phyloP scores from a whole-genome alignment of 2,888 invertebrate species.

The Tineola bisselliella region DNA sequence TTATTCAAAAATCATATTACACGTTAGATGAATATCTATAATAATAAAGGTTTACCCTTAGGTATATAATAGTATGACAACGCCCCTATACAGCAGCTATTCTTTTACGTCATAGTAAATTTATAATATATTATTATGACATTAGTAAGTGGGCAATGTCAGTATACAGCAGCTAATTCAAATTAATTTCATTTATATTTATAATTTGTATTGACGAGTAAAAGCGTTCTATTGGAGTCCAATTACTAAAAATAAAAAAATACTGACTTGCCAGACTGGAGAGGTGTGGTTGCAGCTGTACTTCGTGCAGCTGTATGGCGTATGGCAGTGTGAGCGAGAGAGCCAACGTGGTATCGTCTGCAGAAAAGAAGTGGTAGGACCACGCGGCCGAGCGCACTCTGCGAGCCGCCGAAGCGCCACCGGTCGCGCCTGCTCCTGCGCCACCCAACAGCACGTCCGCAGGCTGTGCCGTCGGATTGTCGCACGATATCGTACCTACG shows the following conservation, averaged over 20 bases:
- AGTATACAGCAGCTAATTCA: too few relatives aligned
- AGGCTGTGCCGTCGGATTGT: constrained; percentile 87
- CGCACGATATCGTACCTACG: constrained; percentile 79
- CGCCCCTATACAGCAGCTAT: too few relatives aligned
- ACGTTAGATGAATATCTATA: too few relatives aligned
- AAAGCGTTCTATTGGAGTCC: too few relatives aligned
- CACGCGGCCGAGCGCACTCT: constrained; percentile 92
- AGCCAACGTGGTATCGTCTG: constrained; percentile 85
- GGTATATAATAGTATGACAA: too few relatives aligned
- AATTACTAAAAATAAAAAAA: background rate
- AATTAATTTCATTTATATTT: too few relatives aligned
- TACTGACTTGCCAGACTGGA: constrained; percentile 79
- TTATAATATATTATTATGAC: too few relatives aligned
- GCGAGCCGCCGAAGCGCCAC: constrained; percentile 77
- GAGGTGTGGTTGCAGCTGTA: constrained; percentile 86
- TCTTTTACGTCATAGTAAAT: too few relatives aligned
- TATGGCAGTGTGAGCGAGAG: constrained; percentile 87
- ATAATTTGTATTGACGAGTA: too few relatives aligned
- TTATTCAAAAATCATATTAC: too few relatives aligned
- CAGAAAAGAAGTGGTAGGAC: constrained; percentile 95
- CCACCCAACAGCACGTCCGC: constrained; percentile 88
- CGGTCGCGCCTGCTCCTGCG: constrained; percentile 32
- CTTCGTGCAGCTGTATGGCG: constrained; percentile 86
- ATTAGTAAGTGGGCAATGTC: too few relatives aligned
- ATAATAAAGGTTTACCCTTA: too few relatives aligned